Conservation (phyloP, 1,140 invertebrate genomes). For the Onthophagus taurus region DNA sequence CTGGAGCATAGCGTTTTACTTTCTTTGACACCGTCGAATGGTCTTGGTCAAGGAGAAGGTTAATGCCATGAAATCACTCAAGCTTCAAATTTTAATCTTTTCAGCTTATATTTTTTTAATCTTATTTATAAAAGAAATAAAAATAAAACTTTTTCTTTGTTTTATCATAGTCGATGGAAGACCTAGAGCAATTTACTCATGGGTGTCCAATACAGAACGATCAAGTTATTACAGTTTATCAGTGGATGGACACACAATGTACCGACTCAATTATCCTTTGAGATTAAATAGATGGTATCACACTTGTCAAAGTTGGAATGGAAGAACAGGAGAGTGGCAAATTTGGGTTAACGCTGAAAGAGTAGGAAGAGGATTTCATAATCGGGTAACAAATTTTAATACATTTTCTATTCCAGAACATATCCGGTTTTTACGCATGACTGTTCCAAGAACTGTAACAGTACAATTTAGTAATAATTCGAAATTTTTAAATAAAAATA, state of each 20-base stretch:
- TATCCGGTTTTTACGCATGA: too few species aligned
- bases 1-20: too few species aligned
- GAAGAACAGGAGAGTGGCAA: constrained; percentile 76
- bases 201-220: constrained; percentile 66
- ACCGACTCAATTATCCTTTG: constrained; percentile 70
- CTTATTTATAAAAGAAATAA: too few species aligned
- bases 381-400: constrained; percentile 50
- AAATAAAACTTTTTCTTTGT: too few species aligned
- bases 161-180: constrained; percentile 54
- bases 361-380: constrained; percentile 72
- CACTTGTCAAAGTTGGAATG: constrained; percentile 77
- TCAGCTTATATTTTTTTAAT: too few species aligned
- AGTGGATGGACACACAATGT: constrained; percentile 69
- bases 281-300: constrained; percentile 75
- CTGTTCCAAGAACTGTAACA: too few species aligned
- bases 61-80: too few species aligned
- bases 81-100: too few species aligned
- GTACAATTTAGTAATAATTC: too few species aligned
- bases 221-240: constrained; percentile 72
- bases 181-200: constrained; percentile 59
- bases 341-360: constrained; percentile 75
- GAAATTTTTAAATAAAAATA: too few species aligned
- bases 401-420: not conserved
- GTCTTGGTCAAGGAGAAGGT: too few species aligned
- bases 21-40: too few species aligned